Percentiles rank a stretch among this genome's conserved stretches.
These are phyloP conservation scores for Tolmerus cingulatus DNA, from an alignment of 2,888 invertebrate species.

Conservation along the genomic window DNA sequence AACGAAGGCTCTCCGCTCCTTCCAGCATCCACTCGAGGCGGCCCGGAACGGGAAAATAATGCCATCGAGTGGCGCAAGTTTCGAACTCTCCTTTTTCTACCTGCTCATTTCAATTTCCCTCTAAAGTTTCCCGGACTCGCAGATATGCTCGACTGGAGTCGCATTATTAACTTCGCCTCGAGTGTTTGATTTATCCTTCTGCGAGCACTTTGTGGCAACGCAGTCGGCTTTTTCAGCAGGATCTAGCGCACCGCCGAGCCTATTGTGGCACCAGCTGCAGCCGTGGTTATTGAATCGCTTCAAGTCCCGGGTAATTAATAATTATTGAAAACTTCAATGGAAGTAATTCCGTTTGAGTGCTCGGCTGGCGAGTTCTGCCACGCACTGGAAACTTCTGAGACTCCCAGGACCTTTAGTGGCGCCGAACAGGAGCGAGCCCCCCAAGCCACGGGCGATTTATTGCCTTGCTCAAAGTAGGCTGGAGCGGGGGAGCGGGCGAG, in stretches of 20 bases:
- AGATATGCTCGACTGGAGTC: conserved; percentile 12
- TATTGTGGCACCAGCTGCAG: conserved; percentile 8
- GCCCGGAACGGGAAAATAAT: neutral
- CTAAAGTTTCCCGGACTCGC: conserved; percentile 8
- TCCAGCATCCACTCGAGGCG: conserved; percentile 4
- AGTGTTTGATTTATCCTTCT: conserved; percentile 33
- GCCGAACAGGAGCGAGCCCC: neutral
- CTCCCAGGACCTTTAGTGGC: neutral
- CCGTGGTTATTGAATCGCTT: neutral
- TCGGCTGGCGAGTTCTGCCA: neutral
- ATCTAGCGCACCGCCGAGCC: neutral
- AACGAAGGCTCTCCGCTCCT: conserved; percentile 1
- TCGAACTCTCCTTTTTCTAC: conserved; percentile 5
- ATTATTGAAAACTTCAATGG: conserved; percentile 18
- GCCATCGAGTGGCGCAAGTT: conserved; percentile 23
- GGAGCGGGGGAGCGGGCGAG: neutral
- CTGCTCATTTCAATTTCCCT: conserved; percentile 21
- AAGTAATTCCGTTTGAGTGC: conserved; percentile 4
- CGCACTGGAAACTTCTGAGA: conserved; percentile 23
- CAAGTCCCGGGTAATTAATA: conserved; percentile 24
- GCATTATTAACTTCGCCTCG: conserved; percentile 22
- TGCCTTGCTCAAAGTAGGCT: neutral
- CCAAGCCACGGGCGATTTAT: neutral
- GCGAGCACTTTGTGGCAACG: conserved; percentile 12
- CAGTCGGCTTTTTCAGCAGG: neutral